Conservation (phyloP, 2,113 vertebrate species). For the Podiceps cristatus region DNA sequence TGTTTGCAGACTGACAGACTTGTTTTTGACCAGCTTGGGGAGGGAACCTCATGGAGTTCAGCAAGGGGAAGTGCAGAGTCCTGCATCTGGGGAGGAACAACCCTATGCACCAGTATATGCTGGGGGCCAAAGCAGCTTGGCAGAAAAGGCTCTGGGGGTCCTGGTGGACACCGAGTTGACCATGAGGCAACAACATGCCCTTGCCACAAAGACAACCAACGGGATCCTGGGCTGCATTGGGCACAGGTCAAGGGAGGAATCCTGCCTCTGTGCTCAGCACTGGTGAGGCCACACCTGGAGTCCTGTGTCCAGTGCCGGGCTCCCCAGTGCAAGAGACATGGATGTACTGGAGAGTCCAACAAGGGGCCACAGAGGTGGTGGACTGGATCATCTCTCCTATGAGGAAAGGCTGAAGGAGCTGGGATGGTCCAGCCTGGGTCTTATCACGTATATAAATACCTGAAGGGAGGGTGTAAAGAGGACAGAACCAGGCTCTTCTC, state of each 20-base stretch:
- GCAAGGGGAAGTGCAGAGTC: not conserved
- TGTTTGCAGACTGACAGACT: not conserved
- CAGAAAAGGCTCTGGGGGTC: not conserved
- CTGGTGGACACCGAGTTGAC: not conserved
- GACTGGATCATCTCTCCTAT: no score
- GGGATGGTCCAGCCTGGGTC: no score
- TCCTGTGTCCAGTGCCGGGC: no score
- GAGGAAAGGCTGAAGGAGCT: no score
- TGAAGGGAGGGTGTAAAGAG: no score
- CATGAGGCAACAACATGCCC: not conserved
- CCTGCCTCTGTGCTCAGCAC: not conserved
- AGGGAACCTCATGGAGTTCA: not conserved
- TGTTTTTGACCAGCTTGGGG: not conserved
- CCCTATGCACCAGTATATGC: no score
- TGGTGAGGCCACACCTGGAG: not conserved
- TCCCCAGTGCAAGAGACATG: no score
- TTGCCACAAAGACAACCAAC: accelerated
- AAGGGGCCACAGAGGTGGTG: no score
- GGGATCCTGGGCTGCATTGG: not conserved
- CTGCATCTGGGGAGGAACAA: not conserved
- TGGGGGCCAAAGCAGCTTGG: not conserved
- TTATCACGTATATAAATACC: no score
- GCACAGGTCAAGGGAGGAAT: not conserved
- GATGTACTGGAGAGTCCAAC: no score
- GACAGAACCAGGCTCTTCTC: no score